phyloP scores from a whole-genome alignment of 2,797 vertebrate species.

The Tiaroga cobitis region DNA sequence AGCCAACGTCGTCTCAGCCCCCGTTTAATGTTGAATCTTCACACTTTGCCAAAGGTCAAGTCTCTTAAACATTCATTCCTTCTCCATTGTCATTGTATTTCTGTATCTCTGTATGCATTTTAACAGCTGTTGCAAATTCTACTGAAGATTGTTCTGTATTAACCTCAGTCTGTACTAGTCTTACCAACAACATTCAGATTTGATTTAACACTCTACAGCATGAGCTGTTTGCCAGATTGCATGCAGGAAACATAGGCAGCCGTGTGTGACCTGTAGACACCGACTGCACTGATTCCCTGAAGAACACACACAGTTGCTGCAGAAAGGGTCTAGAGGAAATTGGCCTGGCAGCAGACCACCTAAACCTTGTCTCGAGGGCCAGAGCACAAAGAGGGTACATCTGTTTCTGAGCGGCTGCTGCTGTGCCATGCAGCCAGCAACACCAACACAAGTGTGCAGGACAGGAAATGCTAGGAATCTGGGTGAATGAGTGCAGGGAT shows the following conservation, averaged over 20 bases:
- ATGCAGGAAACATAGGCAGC: slow-evolving; percentile 38
- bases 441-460: slow-evolving; percentile 15
- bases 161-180: slow-evolving; percentile 1
- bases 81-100: background rate
- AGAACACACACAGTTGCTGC: slow-evolving; percentile 39
- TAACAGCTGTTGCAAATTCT: background rate
- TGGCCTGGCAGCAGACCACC: slow-evolving; percentile 37
- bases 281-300: slow-evolving; percentile 18
- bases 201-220: slow-evolving; percentile 46
- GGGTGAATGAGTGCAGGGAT: background rate
- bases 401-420: slow-evolving; percentile 45
- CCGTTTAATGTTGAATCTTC: background rate
- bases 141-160: background rate
- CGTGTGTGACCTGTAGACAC: slow-evolving; percentile 34
- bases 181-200: slow-evolving; percentile 33
- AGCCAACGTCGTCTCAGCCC: background rate
- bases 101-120: background rate
- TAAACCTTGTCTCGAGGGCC: slow-evolving; percentile 25
- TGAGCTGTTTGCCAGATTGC: slow-evolving; percentile 39
- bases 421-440: slow-evolving; percentile 23
- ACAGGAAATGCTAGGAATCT: slow-evolving; percentile 13
- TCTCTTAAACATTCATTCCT: background rate
- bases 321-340: slow-evolving; percentile 35
- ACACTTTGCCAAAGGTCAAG: background rate
- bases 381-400: slow-evolving; percentile 48